Base-by-base conservation (phyloP, 2,888 invertebrate genomes). In the Arge pagana region DNA sequence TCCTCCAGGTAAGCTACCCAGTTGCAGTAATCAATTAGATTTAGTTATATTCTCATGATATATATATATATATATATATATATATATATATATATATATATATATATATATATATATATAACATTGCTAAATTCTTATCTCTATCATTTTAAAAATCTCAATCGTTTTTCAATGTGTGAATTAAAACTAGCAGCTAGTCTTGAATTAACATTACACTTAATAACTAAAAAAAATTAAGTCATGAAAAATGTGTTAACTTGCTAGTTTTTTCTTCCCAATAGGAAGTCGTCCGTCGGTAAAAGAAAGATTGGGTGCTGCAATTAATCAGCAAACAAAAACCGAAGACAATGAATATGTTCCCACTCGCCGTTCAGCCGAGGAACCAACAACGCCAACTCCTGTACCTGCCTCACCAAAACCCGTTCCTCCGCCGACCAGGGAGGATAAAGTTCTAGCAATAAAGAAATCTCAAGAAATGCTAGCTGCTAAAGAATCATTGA, bases 401-500 rank as follows among this genome's bases (percentile, higher is more conserved):
- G 61, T 65, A 24, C 67, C 77, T 55, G 76, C 79, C 26, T 74
- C 79, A 54, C 78, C 79, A 26, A 77, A 77, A 59, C 74, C 77
- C 24, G 64, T 68, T 13, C 59, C 62, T 10, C 62, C 57, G 16
- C 50, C 68, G 5, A 54, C 63, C 7, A 70, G 70, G 21, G 74
- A 74, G 31, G 73, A 76, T 15, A 74, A 76, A 39, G 74, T 77
- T 18, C 65, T 70, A 3, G 81, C 79, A 19, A 80, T 83, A 26
- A 82, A 80, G 64, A 84, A 82, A 61, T 81, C 77, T 57, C 82
- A 82, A 57, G 80, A 82, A 49, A 76, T 81, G 59, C 71, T 85
- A 42, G 84, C 84, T 0, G 84, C 84, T 0, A 85, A 85, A 62
- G 87, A 87, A 58, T 84, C 84, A 35, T 78, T 88, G 40, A 87